phyloP scores from a whole-genome alignment of 2,888 invertebrate genomes.

The Sarcophaga caerulescens region DNA sequence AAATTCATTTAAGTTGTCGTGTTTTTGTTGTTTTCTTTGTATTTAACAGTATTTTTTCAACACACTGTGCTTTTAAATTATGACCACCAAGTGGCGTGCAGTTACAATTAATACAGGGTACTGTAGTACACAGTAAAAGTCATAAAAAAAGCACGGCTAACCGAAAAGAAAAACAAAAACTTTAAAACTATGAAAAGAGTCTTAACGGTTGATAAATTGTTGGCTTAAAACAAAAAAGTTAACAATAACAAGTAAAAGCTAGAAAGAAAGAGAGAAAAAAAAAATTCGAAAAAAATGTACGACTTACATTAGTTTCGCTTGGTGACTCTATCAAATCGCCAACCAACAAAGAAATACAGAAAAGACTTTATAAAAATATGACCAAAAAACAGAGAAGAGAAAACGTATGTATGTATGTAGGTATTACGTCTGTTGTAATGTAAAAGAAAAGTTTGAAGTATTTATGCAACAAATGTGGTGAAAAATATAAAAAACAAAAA shows the following conservation, averaged over 20 bases:
- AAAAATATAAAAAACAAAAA: constrained; percentile 26
- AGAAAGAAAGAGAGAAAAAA: neutral
- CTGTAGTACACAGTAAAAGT: constrained; percentile 15
- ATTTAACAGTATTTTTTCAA: constrained; percentile 39
- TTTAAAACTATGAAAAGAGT: constrained; percentile 27
- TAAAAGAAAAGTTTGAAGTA: constrained; percentile 33
- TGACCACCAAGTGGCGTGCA: constrained; percentile 44
- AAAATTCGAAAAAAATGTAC: constrained; percentile 8
- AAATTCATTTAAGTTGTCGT: neutral
- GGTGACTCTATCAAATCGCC: constrained; percentile 70
- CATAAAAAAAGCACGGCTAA: neutral
- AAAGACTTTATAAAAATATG: constrained; percentile 7
- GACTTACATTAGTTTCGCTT: constrained; percentile 70
- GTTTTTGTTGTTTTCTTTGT: neutral
- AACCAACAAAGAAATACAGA: constrained; percentile 2
- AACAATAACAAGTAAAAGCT: constrained; percentile 10
- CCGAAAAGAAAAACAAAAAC: constrained; percentile 11
- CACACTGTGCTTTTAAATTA: constrained; percentile 32
- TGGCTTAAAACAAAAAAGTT: constrained; percentile 49
- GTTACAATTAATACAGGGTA: constrained; percentile 55
- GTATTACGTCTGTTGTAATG: neutral
- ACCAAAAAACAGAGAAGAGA: neutral
- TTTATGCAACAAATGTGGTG: constrained; percentile 38
- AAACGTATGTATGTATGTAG: no score
- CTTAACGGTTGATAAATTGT: constrained; percentile 67